Base-by-base conservation (phyloP, 2,797 vertebrate genomes). In the Meriones psammophilus region DNA sequence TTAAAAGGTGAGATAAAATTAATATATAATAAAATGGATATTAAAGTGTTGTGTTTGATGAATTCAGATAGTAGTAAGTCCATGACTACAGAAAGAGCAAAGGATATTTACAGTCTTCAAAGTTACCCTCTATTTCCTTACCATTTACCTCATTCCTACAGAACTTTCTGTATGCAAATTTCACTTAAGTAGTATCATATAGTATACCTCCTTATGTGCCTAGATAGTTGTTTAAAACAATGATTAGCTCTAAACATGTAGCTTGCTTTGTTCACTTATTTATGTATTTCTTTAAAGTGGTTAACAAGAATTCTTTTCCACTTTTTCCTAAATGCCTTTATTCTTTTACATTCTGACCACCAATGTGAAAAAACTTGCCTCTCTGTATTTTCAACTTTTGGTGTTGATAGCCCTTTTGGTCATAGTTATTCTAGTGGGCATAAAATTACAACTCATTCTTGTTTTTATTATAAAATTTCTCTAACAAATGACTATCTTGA, bases 11-110 rank as follows among this genome's bases (percentile, higher is more conserved):
- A 94, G 74, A 78, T 22, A 85, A 30, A 89, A 80, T 86, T 92
- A 56, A 80, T 9, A 46, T 22, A 50, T 60, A 77, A 87, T 15
- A 71, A 92, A 30, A 76, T n/a, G 77, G 22, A 33, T 13, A 89
- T 26, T 84, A 50, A 68, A 76, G 68, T 91, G 36, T 10, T 46
- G 14, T 58, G 8, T 83, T 56, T 77, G 69, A 77, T 78, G 24
- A 90, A 76, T 69, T 81, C 50, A 74, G 79, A 94, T 13, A 90
- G 85, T 18, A 89, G 24, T 77, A 68, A 74, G 39, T 78, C 14
- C 24, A 28, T 26, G 66, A 60, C 8, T 36, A 36, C 5, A 24
- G 36, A 54, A 78, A 89, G 36, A 58, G 33, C 90, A 26, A 60
- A 73, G 14, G 42, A 30, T 10, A 58, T 14, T 58, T 86, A n/a